Percentiles rank a stretch among this genome's conserved stretches.
Evolutionary conservation across 2,113 vertebrate species (phyloP).

Genomic region (Baryphthengus martii): DNA sequence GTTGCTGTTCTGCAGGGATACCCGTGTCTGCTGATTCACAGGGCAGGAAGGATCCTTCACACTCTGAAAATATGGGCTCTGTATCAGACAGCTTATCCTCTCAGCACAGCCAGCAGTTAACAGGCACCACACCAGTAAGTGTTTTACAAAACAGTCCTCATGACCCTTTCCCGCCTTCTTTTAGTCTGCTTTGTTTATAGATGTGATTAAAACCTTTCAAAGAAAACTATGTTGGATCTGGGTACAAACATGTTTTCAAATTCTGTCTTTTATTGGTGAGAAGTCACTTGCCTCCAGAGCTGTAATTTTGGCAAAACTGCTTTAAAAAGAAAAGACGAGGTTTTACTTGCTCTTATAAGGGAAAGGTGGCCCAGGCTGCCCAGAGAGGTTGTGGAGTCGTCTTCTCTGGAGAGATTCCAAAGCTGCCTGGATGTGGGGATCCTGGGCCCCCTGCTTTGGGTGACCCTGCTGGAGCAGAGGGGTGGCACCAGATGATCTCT

Average conservation of each 20-base stretch:
- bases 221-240: background rate
- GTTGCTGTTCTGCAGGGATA: background rate
- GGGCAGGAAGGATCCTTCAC: background rate
- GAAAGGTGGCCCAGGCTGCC: background rate
- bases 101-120: background rate
- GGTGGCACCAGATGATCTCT: too few relatives aligned
- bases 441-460: too few relatives aligned
- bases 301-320: background rate
- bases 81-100: background rate
- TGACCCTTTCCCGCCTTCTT: background rate
- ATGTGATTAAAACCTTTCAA: background rate
- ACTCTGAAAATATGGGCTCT: fast-evolving
- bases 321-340: background rate
- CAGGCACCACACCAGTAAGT: background rate
- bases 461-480: too few relatives aligned
- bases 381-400: too few relatives aligned
- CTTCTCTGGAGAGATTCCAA: too few relatives aligned
- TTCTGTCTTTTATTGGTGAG: background rate
- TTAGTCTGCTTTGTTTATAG: background rate
- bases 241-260: background rate
- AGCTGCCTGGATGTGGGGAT: too few relatives aligned
- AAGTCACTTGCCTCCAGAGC: background rate
- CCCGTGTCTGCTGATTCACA: background rate
- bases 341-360: fast-evolving
- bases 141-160: background rate